Conservation (phyloP, 1,140 invertebrate genomes). For the Ceratina australensis region DNA sequence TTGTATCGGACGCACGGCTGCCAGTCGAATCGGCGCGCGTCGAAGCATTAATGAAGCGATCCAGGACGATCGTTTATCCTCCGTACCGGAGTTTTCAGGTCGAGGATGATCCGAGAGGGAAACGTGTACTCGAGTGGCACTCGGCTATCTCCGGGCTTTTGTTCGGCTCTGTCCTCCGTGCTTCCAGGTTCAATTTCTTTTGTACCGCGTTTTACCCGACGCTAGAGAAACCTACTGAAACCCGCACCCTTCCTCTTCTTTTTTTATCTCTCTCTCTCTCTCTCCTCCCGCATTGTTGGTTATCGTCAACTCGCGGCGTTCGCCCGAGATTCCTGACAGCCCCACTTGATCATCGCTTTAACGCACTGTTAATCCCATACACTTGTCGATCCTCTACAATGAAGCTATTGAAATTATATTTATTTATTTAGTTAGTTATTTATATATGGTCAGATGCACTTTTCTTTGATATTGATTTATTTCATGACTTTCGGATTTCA, state of each 20-base stretch:
- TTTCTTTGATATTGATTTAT: no score
- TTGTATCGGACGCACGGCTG: neutral
- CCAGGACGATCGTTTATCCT: conserved; percentile 19
- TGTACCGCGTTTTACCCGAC: conserved; percentile 48
- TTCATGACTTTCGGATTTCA: no score
- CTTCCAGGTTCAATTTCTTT: conserved; percentile 57
- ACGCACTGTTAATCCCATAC: neutral
- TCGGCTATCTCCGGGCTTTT: conserved; percentile 45
- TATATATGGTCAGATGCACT: no score
- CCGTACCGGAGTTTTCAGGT: conserved; percentile 31
- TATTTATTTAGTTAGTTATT: no score
- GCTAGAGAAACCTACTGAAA: conserved; percentile 14
- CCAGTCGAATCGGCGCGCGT: neutral
- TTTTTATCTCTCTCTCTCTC: no score
- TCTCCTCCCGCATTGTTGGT: neutral
- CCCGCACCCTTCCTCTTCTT: neutral
- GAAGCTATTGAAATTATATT: no score
- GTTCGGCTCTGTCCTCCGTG: conserved; percentile 46
- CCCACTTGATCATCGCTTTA: neutral
- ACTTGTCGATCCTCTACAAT: neutral
- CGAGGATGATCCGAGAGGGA: conserved; percentile 32
- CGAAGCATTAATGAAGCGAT: conserved; percentile 28
- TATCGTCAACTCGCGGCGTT: neutral
- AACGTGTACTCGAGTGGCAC: conserved; percentile 54
- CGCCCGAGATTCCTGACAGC: neutral